Base-by-base conservation (phyloP, 2,797 vertebrate genomes). In the Silurus aristotelis region DNA sequence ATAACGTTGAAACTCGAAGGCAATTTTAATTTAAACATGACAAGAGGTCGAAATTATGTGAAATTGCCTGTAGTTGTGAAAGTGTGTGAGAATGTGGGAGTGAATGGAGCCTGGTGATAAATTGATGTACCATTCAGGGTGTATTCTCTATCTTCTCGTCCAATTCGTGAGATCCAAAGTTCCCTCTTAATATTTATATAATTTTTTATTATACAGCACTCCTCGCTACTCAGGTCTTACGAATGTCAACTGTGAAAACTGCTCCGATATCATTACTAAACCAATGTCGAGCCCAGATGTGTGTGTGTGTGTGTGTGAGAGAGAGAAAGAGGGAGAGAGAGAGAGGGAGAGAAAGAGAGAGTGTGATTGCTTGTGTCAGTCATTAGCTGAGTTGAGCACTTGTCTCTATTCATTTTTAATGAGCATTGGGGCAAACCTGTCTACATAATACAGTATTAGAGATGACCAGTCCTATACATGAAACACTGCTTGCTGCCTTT, bases 371-470 rank as follows among this genome's bases (percentile, higher is more conserved):
- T 72, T 27, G 80, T 89, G 86, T 22, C 67, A 91, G 87, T 90
- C 89, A 90, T 89, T 87, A 90, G 83, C 80, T 38, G 88, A 90
- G 90, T 90, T 88, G 89, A 91, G 91, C 92, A 93, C 94, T 94
- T 95, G 94, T 95, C 92, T 92, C 89, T 90, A 94, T 95, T 92
- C 91, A 95, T 95, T 93, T 95, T 96, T 95, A 95, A 96, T 94
- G 94, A 93, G 92, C 92, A 90, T 92, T 90, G 92, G 94, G 92
- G 90, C 91, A 86, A 90, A 71, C 91, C 91, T 92, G 91, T 91
- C 90, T 94, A 92, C 93, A 94, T 94, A 94, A 95, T 94, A 93
- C 91, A 93, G 91, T 94, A 94, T 94, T 94, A 93, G 93, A 92
- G 90, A 94, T 94, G 93, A 94, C 92, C 86, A 90, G 84, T 88